phyloP scores from a whole-genome alignment of 2,113 vertebrate genomes.

The Austrofundulus limnaeus region DNA sequence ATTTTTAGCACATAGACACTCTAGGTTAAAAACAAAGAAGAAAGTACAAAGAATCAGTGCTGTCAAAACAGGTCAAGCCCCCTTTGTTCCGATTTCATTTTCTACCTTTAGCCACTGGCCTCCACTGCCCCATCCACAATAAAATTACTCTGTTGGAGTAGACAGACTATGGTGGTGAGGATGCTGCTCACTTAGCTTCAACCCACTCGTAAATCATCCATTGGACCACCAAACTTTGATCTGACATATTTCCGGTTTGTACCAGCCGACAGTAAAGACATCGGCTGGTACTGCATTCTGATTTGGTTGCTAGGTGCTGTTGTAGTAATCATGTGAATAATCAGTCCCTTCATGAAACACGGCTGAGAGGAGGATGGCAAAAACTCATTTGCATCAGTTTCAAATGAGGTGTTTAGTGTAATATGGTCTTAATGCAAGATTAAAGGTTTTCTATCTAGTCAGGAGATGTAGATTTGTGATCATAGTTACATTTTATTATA shows the following conservation, averaged over 20 bases:
- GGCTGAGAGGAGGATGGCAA: slow-evolving; percentile 47
- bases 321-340: slow-evolving; percentile 66
- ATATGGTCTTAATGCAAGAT: slow-evolving; percentile 24
- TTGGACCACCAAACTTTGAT: slow-evolving; percentile 9
- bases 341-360: slow-evolving; percentile 59
- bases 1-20: slow-evolving; percentile 19
- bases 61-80: slow-evolving; percentile 53
- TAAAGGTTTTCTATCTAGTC: slow-evolving; percentile 1
- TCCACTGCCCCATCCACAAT: slow-evolving; percentile 31
- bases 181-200: slow-evolving; percentile 12
- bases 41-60: slow-evolving; percentile 21
- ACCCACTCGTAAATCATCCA: slow-evolving; percentile 25
- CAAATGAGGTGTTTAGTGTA: slow-evolving; percentile 43
- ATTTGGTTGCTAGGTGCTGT: slow-evolving; percentile 66
- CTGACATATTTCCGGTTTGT: slow-evolving; percentile 22
- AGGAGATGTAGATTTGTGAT: background rate
- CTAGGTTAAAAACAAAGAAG: slow-evolving; percentile 2
- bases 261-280: slow-evolving; percentile 21
- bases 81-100: slow-evolving; percentile 43
- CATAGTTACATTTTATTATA: background rate
- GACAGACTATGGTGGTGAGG: slow-evolving; percentile 6
- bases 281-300: slow-evolving; percentile 10
- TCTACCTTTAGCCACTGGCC: slow-evolving; percentile 21
- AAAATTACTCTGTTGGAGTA: slow-evolving; percentile 43
- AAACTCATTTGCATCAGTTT: slow-evolving; percentile 56